Base-by-base conservation (phyloP, 64 coral and sea anemone species). In the Pocillopora verrucosa region DNA sequence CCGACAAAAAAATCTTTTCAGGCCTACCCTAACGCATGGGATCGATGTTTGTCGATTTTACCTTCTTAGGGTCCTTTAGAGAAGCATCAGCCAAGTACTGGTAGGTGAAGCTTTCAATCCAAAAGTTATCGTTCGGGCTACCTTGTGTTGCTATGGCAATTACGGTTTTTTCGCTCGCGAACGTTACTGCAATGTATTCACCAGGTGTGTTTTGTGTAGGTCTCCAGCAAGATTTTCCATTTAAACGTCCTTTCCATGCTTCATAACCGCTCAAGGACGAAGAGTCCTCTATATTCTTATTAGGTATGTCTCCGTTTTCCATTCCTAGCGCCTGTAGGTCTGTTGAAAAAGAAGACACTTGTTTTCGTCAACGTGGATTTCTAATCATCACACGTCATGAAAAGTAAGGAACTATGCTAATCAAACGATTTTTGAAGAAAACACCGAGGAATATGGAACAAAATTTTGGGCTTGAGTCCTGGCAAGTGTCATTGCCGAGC, bases 91-190 rank as follows among this genome's bases (percentile, higher is more conserved):
- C 10, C 2, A 7, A 57, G 63, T 65, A 85, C 36, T 85, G 64
- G 10, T 56, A 20, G 16, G 13, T 56, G 37, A 51, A 85, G 14
- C 16, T 26, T 7, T 19, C 56, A 22, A 85, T 38, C 82, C 82
- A 85, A 41, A 63, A 85, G 3, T 26, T 41, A 0, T 85, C 3
- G 19, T 41, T 70, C 25, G 82, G 82, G 22, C 63, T 37, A 24
- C 82, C 82, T 58, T 85, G 82, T 12, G 82, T 85, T 3, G 82
- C 82, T 56, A 85, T 72, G 37, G 65, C 82, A 58, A 13, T 14
- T 30, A 85, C 36, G 13, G 63, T 85, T 56, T 20, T 65, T 22
- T 14, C 10, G 63, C 36, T 13, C 25, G 19, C 2, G 25, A 85
- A 85, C 0, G 0, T 26, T 4, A 84, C 38, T 6, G 10, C 14